phyloP scores from a whole-genome alignment of 2,888 invertebrate genomes.

The Subacronicta megacephala region DNA sequence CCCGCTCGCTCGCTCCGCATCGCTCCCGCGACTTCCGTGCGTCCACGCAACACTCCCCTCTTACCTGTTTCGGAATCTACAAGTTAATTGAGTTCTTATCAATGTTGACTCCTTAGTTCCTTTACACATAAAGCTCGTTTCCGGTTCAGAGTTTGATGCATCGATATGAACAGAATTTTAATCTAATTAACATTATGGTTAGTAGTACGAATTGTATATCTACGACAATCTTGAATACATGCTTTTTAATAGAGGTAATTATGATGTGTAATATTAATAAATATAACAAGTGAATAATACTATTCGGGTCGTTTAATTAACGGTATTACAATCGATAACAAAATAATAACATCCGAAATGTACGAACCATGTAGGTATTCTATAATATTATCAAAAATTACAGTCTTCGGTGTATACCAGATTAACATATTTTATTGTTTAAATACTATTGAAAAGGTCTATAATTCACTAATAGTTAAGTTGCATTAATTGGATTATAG shows the following conservation, averaged over 20 bases:
- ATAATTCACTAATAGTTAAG: slow-evolving; percentile 55
- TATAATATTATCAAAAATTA: slow-evolving; percentile 11
- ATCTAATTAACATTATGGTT: slow-evolving; percentile 17
- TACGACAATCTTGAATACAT: too few species aligned
- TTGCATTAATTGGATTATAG: slow-evolving; percentile 65
- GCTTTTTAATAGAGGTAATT: too few species aligned
- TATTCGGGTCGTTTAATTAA: neutral
- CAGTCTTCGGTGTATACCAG: slow-evolving; percentile 9
- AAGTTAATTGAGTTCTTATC: slow-evolving; percentile 45
- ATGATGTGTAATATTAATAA: too few species aligned
- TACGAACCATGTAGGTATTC: neutral
- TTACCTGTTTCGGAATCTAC: slow-evolving; percentile 48
- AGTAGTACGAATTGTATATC: neutral
- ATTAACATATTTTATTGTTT: slow-evolving; percentile 38
- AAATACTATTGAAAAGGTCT: slow-evolving; percentile 32
- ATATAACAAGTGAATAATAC: too few species aligned
- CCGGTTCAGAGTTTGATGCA: slow-evolving; percentile 35
- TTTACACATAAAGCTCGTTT: slow-evolving; percentile 36
- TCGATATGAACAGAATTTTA: slow-evolving; percentile 19
- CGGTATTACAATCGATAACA: neutral
- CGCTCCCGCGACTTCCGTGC: slow-evolving; percentile 12
- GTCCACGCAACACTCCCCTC: slow-evolving; percentile 32
- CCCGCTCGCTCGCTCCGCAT: slow-evolving; percentile 8
- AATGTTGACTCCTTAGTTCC: slow-evolving; percentile 41
- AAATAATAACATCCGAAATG: slow-evolving; percentile 1